phyloP scores from a whole-genome alignment of 2,888 invertebrate genomes.

The Noctua pronuba region DNA sequence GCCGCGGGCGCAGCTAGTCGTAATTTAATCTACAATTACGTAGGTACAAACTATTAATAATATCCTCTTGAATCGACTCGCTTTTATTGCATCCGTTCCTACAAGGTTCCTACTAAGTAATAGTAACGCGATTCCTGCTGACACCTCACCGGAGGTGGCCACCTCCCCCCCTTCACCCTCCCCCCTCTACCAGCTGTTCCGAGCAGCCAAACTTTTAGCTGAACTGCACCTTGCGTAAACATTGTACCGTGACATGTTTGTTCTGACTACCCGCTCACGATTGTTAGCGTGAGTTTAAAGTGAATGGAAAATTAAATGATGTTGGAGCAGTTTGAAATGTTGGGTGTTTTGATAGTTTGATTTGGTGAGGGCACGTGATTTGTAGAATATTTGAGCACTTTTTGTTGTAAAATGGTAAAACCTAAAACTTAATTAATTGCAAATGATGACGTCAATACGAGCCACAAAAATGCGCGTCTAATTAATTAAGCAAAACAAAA shows the following conservation, averaged over 20 bases:
- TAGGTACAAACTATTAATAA: background rate
- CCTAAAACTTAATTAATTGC: conserved; percentile 17
- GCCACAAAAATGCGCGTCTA: conserved; percentile 23
- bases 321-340: background rate
- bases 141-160: conserved; percentile 34
- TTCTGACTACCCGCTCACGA: conserved; percentile 31
- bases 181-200: conserved; percentile 15
- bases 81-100: background rate
- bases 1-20: background rate
- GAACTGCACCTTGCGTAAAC: conserved; percentile 54
- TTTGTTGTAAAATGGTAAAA: background rate
- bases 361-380: background rate
- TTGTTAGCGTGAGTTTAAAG: conserved; percentile 27
- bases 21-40: background rate
- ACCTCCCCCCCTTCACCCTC: background rate
- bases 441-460: background rate
- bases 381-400: background rate
- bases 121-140: conserved; percentile 37
- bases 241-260: conserved; percentile 49
- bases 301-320: conserved; percentile 32
- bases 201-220: conserved; percentile 50
- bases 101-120: conserved; percentile 31
- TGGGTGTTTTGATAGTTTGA: conserved; percentile 12
- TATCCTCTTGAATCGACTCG: background rate
- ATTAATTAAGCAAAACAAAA: conserved; percentile 43